phyloP scores from a whole-genome alignment of 2,797 vertebrate species.

The Notoglanidium macrostoma region DNA sequence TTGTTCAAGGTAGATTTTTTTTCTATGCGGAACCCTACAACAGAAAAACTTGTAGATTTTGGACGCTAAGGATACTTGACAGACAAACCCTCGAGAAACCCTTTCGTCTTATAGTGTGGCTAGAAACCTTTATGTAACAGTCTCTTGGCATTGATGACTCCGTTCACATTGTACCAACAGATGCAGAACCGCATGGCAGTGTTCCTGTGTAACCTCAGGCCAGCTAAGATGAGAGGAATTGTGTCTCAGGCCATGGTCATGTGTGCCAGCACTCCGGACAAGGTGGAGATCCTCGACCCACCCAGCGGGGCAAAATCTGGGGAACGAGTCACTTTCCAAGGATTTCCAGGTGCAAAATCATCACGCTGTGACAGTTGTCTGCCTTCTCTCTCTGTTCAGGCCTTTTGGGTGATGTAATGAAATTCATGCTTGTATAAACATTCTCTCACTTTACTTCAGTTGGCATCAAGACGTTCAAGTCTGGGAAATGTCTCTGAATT shows the following conservation, averaged over 20 bases:
- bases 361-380: not conserved
- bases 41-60: not conserved
- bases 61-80: not conserved
- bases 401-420: not conserved
- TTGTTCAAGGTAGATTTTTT: not conserved
- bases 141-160: not conserved
- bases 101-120: not conserved
- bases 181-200: conserved; percentile 97
- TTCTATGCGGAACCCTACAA: not conserved
- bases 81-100: not conserved
- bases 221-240: conserved; percentile 96
- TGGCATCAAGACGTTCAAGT: not conserved
- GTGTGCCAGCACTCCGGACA: conserved; percentile 95
- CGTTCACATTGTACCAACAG: conserved; percentile 64
- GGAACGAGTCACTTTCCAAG: conserved; percentile 89
- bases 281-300: conserved; percentile 93
- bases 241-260: conserved; percentile 97
- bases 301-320: conserved; percentile 85
- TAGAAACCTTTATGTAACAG: not conserved
- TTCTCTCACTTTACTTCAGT: not conserved
- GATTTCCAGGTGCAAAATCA: conserved; percentile 82
- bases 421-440: not conserved
- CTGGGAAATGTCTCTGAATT: not conserved
- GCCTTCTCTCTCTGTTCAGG: not conserved
- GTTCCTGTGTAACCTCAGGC: conserved; percentile 94